Base-by-base conservation (phyloP, 2,888 invertebrate species). In the Odontomyia ornata region DNA sequence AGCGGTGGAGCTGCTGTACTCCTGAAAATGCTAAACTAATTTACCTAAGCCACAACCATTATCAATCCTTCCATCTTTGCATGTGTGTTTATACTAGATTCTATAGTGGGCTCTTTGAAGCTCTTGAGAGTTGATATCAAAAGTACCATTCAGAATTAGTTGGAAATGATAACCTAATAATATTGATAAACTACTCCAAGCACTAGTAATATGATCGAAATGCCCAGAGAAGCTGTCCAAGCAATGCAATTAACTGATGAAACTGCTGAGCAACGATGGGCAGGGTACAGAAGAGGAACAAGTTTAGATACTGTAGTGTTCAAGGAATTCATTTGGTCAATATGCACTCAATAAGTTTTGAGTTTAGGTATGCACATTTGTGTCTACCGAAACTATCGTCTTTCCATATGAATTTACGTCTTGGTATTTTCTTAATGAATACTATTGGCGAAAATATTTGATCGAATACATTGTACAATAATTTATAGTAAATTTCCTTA, bases 131-230 rank as follows among this genome's bases (percentile, higher is more conserved):
- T 7, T 43, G 5, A n/a, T 36, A 65, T 43, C 46, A 46, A 47
- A 46, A 69, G 46, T 21, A 69, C 69, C 46, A 46, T 69, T 69
- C 36, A 36, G 47, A 69, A 69, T 69, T 43, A 69, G 30, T 46
- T 69, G 46, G 43, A 27, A 47, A 69, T 69, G 69, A 28, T 69
- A 69, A 69, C 46, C 30, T 25, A 69, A 69, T 69, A 69, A 69
- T 47, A 30, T 69, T 25, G 69, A 47, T 47, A 47, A 52, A 47
- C 69, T 23, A 30, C 47, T 69, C 43, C 3, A 69, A 21, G 36
- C 36, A 36, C 36, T 18, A 69, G 43, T 47, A n/a, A 25, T 69
- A 25, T 43, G 15, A 43, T 46, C 4, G 25, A 47, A 69, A n/a
- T 69, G 25, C 11, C n/a, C n/a, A 4, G 23, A n/a, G 9, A 13